A percentile compares a stretch with the other conserved stretches of the same genome.
These are phyloP conservation scores for Argyresthia albistria DNA, from an alignment of 2,888 invertebrate species.

Conservation along the genomic window DNA sequence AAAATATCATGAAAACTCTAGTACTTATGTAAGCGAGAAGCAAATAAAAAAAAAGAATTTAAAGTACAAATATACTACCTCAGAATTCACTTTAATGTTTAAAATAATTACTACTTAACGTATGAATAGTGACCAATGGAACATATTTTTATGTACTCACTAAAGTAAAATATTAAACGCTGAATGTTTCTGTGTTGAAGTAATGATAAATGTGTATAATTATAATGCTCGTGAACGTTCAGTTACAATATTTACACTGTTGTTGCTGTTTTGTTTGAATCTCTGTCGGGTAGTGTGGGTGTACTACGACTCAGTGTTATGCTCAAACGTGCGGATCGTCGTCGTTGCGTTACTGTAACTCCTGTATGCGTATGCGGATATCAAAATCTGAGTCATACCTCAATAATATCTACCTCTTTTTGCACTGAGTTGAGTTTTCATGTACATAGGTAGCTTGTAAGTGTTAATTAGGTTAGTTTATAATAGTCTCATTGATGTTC, in stretches of 20 bases:
- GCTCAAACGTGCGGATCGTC: conserved; percentile 24
- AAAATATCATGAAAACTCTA: conserved; percentile 49
- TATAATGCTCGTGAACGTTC: conserved; percentile 12
- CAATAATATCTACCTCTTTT: conserved; percentile 1
- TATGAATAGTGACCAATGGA: conserved; percentile 20
- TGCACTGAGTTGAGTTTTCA: conserved; percentile 36
- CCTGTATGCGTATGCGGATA: background rate
- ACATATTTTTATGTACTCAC: conserved; percentile 20
- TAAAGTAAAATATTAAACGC: conserved; percentile 14
- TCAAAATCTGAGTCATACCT: background rate
- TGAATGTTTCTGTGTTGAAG: conserved; percentile 11
- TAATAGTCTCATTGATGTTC: conserved; percentile 62
- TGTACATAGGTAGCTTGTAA: conserved; percentile 41
- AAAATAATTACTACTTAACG: conserved; percentile 15
- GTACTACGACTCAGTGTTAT: conserved; percentile 43
- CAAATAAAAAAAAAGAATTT: conserved; percentile 42
- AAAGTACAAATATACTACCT: conserved; percentile 72
- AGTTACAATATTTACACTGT: conserved; percentile 9
- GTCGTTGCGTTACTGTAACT: background rate
- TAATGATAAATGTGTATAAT: background rate
- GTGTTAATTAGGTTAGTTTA: conserved; percentile 59
- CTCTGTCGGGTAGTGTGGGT: conserved; percentile 56
- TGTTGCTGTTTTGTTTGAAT: conserved; percentile 43
- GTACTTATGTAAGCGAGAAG: conserved; percentile 37
- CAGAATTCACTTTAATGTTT: conserved; percentile 52